Base-by-base conservation (phyloP, 2,888 invertebrate species). In the Melanargia galathea region DNA sequence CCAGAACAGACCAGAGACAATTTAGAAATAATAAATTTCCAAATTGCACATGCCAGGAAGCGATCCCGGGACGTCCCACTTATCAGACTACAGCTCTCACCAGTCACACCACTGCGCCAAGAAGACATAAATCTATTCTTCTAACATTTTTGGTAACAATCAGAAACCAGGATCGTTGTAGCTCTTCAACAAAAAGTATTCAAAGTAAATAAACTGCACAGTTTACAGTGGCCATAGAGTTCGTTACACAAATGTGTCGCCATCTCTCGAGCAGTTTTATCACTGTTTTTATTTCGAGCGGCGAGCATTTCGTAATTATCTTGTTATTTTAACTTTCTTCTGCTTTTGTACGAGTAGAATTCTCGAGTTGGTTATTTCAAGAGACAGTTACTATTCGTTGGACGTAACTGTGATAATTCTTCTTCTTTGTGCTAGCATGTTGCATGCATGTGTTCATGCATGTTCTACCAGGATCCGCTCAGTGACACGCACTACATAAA, bases 291-390 rank as follows among this genome's bases (percentile, higher is more conserved):
- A 61, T 67, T 67, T 59, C 62, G 56, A 63, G 48, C 45, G 52
- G 61, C 59, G 46, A 56, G 48, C 59, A 59, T 66, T 64, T 68
- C 55, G 64, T 66, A 66, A 66, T 64, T 65, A 63, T 64, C 66
- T 66, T 65, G 68, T 68, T 65, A 63, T 64, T 62, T 56, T 51
- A 64, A 63, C 65, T 62, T 57, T 58, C 52, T 57, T 58, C 52
- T 58, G 64, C 64, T 65, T 49, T 64, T 52, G 57, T 24, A 43
- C 16, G 43, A 22, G 45, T 46, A 48, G 60, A 58, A 65, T 67
- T 60, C 45, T 57, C 52, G 60, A 54, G 46, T 67, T 13, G 55
- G 65, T 63, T 67, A 63, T 67, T 62, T 62, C 59, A 40, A 58
- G 33, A 35, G 33, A 35, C 63, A 63, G 49, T 56, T 62, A 35